A percentile compares a stretch with the other conserved stretches of the same genome.
phyloP scores from a whole-genome alignment of 2,797 vertebrate genomes.

The Phoeniculus purpureus region DNA sequence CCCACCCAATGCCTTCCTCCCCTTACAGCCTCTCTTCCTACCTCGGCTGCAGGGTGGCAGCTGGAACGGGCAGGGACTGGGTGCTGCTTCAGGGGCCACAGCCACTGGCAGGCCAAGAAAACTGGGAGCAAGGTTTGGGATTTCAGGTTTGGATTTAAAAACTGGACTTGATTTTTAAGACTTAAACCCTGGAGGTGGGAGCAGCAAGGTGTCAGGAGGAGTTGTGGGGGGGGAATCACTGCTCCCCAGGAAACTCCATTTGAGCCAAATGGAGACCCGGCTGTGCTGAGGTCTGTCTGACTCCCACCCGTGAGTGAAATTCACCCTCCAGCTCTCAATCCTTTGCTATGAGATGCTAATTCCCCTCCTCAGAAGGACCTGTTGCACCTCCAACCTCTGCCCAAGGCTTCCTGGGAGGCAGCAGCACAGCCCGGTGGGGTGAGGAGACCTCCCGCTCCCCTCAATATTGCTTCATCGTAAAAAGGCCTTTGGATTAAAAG shows the following conservation, averaged over 20 bases:
- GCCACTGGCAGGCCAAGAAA: not conserved
- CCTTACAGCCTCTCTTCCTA: too few species aligned
- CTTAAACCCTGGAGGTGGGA: not conserved
- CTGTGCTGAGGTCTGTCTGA: not conserved
- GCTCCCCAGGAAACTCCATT: not conserved
- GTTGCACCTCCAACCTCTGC: too few species aligned
- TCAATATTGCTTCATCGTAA: constrained; percentile 58
- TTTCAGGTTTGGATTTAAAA: not conserved
- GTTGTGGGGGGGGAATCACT: not conserved
- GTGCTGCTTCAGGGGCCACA: not conserved
- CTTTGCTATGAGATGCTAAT: too few species aligned
- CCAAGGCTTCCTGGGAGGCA: not conserved
- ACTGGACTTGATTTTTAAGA: not conserved
- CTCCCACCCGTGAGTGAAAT: not conserved
- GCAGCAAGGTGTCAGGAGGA: not conserved
- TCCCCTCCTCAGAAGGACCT: too few species aligned
- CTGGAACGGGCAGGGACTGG: accelerated
- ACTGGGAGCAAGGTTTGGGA: not conserved
- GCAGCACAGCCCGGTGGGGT: not conserved
- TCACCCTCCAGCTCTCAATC: too few species aligned
- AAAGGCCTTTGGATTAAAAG: constrained; percentile 61
- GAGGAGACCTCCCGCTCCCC: not conserved
- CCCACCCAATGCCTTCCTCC: too few species aligned
- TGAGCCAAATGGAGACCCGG: not conserved
- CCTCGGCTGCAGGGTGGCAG: not conserved